Evolutionary conservation across 1,140 invertebrate species (phyloP), one percentile per base, ranked within the genome.

Genomic region (Solen grandis): DNA sequence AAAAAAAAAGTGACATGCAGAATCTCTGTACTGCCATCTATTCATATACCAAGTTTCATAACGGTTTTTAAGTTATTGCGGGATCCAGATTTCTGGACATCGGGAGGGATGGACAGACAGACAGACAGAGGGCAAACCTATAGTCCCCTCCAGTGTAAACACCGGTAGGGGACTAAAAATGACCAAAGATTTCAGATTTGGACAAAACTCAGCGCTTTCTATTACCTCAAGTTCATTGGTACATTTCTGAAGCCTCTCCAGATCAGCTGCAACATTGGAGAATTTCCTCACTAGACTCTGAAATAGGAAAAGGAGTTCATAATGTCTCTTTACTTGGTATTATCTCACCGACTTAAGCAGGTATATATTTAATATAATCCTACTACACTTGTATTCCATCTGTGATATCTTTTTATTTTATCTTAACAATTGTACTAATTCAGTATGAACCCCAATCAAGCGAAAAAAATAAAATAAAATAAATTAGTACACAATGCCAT

Each of bases 221-320:
- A 33, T 74, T 82, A 91, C 90, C 75, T 90, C 83, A 22, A 90
- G 55, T 72, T 89, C 87, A 66, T 63, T 82, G 70, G 85, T 87
- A 29, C 86, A 84, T 80, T 78, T 85, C 65, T 90, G 85, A 54
- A 90, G 79, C 74, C 85, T 86, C 59, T 88, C 88, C n/a, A 89
- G 46, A 75, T 91, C 89, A 63, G 87, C 87, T 25, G 89, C 89
- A 35, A 86, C 88, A 84, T 88, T 88, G 1, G 90, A 87, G 84
- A 88, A 91, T 72, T 88, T 80, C 62, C 87, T 75, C 36, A 86
- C 60, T 25, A 90, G 63, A 54, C 84, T 79, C 90, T 91, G 80
- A 27, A 78, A 81, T 77, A 41, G 29, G 74, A 73, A 46, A 57
- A 5, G 33, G 2, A 72, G 29, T 19, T 50, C 14, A 2, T n/a